Conservation (phyloP, 2,888 invertebrate species). For the Drosophila austrosaltans region DNA sequence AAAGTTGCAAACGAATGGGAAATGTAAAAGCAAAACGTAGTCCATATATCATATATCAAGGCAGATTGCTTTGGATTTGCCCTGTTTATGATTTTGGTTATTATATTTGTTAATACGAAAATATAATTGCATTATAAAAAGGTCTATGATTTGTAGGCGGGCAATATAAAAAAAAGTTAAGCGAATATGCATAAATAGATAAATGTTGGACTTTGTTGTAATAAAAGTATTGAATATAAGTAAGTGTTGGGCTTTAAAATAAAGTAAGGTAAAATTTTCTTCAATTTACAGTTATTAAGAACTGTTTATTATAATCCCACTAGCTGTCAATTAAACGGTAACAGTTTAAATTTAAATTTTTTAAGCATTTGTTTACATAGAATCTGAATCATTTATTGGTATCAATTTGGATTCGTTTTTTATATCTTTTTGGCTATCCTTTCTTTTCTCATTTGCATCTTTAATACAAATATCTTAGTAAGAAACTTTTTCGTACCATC, state of each 20-base stretch:
- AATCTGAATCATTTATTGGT: neutral
- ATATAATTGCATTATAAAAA: constrained; percentile 20
- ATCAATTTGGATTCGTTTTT: neutral
- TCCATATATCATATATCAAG: constrained; percentile 70
- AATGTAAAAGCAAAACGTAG: constrained; percentile 52
- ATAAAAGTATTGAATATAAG: neutral
- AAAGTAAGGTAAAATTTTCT: too few species aligned
- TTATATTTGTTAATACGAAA: constrained; percentile 22
- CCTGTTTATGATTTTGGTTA: constrained; percentile 60
- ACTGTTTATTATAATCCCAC: too few species aligned
- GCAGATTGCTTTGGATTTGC: constrained; percentile 70
- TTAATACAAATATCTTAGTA: constrained; percentile 30
- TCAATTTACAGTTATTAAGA: too few species aligned
- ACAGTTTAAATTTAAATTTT: too few species aligned
- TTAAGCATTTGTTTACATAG: too few species aligned
- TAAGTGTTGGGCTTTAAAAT: too few species aligned
- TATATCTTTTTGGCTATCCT: neutral
- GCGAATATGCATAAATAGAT: neutral
- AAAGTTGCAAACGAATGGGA: constrained; percentile 38
- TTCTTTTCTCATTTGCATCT: constrained; percentile 53
- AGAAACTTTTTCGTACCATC: constrained; percentile 1
- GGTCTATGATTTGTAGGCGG: constrained; percentile 11
- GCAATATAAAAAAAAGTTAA: neutral
- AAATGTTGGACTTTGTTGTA: neutral
- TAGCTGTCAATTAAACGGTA: too few species aligned